phyloP scores from a whole-genome alignment of 2,888 invertebrate genomes.

The Tinea pellionella region DNA sequence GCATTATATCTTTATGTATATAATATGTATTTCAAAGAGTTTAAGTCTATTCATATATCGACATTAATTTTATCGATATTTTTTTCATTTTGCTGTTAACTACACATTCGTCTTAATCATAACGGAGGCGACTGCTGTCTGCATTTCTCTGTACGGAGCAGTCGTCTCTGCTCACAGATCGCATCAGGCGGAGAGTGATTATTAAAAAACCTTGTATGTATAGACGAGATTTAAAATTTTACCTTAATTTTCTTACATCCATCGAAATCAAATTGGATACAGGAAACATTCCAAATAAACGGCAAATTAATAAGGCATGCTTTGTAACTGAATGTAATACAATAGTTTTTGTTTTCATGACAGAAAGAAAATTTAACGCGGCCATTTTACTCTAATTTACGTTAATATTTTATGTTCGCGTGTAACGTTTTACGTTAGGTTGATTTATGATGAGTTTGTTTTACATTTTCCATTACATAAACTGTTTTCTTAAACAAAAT shows the following conservation, averaged over 20 bases:
- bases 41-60: too few species aligned
- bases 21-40: too few species aligned
- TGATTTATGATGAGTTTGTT: background rate
- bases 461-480: background rate
- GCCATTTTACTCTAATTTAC: background rate
- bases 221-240: too few species aligned
- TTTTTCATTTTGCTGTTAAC: too few species aligned
- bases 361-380: background rate
- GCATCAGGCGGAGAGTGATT: too few species aligned
- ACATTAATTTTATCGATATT: too few species aligned
- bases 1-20: too few species aligned
- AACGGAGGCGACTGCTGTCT: too few species aligned
- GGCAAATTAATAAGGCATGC: background rate
- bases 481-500: background rate
- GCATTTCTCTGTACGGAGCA: too few species aligned
- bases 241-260: background rate
- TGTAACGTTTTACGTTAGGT: background rate
- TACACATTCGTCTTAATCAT: too few species aligned
- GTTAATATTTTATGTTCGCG: background rate
- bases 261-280: background rate
- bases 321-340: background rate
- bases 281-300: background rate
- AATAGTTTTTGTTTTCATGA: background rate
- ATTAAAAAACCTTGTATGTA: too few species aligned
- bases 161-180: too few species aligned